Evolutionary conservation across 1,140 invertebrate genomes (phyloP).

Genomic region (Bombus sibiricus): DNA sequence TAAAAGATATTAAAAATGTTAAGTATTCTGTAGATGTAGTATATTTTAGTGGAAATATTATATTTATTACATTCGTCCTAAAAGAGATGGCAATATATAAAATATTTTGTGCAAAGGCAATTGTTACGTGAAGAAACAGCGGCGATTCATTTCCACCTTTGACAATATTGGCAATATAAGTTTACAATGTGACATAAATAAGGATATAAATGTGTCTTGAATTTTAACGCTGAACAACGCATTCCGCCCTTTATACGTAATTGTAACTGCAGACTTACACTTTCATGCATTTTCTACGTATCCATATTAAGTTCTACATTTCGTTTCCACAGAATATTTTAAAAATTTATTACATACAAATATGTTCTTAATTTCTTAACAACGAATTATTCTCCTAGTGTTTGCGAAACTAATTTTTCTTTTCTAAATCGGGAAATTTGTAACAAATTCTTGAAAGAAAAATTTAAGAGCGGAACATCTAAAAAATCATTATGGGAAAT

Average conservation of each 20-base stretch:
- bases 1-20: constrained; percentile 1
- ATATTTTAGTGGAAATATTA: not conserved
- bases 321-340: not conserved
- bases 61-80: not conserved
- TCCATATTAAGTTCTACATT: not conserved
- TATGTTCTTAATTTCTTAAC: no score
- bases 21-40: not conserved
- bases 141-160: not conserved
- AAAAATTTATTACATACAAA: no score
- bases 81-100: not conserved
- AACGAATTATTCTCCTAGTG: no score
- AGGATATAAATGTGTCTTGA: not conserved
- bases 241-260: not conserved
- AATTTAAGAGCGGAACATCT: no score
- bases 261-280: not conserved
- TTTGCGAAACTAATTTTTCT: no score
- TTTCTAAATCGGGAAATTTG: no score
- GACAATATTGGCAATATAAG: not conserved
- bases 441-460: no score
- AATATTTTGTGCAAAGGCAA: not conserved
- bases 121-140: not conserved
- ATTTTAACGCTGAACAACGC: not conserved
- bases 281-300: not conserved
- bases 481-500: no score
- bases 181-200: not conserved